Evolutionary conservation across 2,797 vertebrate species (phyloP).

Genomic region (Paramormyrops hopkinsi): DNA sequence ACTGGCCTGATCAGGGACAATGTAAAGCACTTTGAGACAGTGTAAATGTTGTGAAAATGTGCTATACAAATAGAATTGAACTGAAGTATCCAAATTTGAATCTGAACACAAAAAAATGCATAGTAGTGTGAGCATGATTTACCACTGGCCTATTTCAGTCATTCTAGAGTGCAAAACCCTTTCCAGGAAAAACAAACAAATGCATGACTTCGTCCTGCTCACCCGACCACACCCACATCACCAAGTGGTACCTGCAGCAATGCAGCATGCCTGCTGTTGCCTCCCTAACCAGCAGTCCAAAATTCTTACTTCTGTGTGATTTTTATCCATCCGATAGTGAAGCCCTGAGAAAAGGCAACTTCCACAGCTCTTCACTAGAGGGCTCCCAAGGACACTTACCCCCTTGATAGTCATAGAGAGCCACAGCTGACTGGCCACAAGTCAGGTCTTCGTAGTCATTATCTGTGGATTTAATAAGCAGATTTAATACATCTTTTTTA

Average conservation of each 20-base stretch:
- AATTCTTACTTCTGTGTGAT: neutral
- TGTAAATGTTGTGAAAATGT: neutral
- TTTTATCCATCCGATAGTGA: neutral
- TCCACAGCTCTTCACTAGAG: neutral
- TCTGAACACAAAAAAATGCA: neutral
- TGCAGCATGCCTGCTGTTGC: neutral
- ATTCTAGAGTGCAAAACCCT: neutral
- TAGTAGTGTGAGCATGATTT: neutral
- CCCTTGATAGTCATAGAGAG: slow-evolving; percentile 89
- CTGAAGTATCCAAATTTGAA: neutral
- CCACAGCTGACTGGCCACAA: slow-evolving; percentile 54
- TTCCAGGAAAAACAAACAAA: neutral
- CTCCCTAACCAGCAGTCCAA: neutral
- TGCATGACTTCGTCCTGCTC: neutral
- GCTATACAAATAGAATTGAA: neutral
- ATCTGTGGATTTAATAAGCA: slow-evolving; percentile 28
- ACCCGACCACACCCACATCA: neutral
- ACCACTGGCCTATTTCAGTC: neutral
- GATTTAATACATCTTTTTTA: neutral
- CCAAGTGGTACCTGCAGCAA: neutral
- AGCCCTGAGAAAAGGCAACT: neutral
- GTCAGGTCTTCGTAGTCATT: slow-evolving; percentile 67
- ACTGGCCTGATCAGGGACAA: neutral
- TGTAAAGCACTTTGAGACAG: neutral
- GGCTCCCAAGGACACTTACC: slow-evolving; percentile 59